phyloP scores from a whole-genome alignment of 2,797 vertebrate genomes.

The Enteromius radiatus region DNA sequence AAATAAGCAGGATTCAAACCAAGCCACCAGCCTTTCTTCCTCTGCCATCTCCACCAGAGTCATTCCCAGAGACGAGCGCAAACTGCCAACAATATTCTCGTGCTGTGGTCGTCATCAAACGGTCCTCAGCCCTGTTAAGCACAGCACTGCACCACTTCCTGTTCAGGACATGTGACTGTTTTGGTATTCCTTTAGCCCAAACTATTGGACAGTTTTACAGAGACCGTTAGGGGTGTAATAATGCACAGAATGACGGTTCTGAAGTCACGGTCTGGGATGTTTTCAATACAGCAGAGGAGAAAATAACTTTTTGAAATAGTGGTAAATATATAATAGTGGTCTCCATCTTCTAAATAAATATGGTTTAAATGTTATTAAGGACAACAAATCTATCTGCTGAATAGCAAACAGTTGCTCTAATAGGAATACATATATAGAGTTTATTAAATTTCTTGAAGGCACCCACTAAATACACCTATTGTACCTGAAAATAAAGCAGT shows the following conservation, averaged over 20 bases:
- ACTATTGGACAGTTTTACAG: not conserved
- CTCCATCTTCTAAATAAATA: not conserved
- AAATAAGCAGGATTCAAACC: constrained; percentile 63
- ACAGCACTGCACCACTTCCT: constrained; percentile 67
- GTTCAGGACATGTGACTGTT: constrained; percentile 57
- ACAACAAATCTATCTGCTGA: not conserved
- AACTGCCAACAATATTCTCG: constrained; percentile 72
- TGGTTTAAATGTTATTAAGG: too few relatives aligned
- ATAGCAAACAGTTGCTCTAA: too few relatives aligned
- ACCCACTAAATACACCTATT: too few relatives aligned
- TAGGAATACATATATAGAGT: too few relatives aligned
- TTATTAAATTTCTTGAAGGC: too few relatives aligned
- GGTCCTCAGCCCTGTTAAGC: constrained; percentile 64
- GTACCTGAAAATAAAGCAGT: too few relatives aligned
- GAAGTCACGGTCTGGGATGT: not conserved
- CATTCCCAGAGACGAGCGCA: constrained; percentile 76
- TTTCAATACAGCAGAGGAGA: not conserved
- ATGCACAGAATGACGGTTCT: not conserved
- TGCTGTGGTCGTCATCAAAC: constrained; percentile 69
- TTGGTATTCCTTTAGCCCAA: not conserved
- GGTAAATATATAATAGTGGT: too few relatives aligned
- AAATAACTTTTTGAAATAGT: not conserved
- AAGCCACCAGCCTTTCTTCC: constrained; percentile 74
- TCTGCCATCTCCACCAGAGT: constrained; percentile 70
- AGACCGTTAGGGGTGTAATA: not conserved